Percentiles rank a stretch among this genome's conserved stretches.
These are phyloP conservation scores for Xyrichtys novacula DNA, from an alignment of 2,797 vertebrate genomes.

Conservation along the genomic window DNA sequence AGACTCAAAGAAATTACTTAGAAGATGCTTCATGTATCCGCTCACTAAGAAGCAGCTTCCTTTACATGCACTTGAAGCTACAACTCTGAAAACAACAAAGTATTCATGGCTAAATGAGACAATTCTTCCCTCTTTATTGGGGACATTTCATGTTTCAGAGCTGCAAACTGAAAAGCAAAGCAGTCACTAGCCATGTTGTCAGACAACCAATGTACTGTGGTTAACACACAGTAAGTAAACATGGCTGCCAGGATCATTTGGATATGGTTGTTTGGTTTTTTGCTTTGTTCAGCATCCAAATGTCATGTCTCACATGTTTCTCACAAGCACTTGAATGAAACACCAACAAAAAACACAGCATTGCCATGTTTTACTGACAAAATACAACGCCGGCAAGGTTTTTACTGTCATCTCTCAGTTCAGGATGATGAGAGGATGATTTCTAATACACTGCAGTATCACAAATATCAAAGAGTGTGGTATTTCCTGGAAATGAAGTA, in stretches of 20 bases:
- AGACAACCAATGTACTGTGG: background rate
- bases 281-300: background rate
- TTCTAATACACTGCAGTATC: background rate
- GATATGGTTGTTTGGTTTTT: background rate
- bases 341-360: background rate
- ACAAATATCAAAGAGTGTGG: background rate
- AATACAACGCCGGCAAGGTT: background rate
- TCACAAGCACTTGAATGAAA: background rate
- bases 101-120: background rate
- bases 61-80: background rate
- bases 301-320: background rate
- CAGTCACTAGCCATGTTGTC: background rate
- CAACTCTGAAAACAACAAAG: slow-evolving; percentile 5
- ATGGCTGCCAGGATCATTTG: background rate
- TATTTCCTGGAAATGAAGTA: background rate
- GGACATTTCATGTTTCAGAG: background rate
- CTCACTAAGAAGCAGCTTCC: background rate
- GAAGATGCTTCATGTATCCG: slow-evolving; percentile 20
- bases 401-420: background rate
- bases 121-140: background rate
- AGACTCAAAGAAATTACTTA: slow-evolving; percentile 26
- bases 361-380: background rate
- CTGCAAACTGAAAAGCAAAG: background rate
- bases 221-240: slow-evolving; percentile 3
- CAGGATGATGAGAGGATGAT: background rate